These are phyloP conservation scores for Nomada fabriciana DNA, from an alignment of 2,888 invertebrate genomes.

Conservation along the genomic window DNA sequence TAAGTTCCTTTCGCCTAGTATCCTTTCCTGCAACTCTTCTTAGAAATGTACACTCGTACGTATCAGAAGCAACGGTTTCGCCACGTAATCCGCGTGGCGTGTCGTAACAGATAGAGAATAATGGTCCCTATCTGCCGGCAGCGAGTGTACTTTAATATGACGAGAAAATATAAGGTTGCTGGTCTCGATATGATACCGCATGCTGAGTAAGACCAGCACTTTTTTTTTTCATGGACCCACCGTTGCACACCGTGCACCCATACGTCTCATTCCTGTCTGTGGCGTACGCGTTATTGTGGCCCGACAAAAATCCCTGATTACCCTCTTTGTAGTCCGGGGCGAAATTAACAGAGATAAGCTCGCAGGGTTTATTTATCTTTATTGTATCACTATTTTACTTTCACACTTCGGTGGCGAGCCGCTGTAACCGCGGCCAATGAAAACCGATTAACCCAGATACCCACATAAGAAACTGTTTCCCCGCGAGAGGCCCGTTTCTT, in stretches of 20 bases:
- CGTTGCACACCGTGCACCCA: slow-evolving; percentile 18
- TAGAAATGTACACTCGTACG: neutral
- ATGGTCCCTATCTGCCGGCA: slow-evolving; percentile 67
- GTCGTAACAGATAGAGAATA: slow-evolving; percentile 71
- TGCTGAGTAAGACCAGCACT: slow-evolving; percentile 59
- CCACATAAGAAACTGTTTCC: slow-evolving; percentile 47
- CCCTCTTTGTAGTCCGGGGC: slow-evolving; percentile 50
- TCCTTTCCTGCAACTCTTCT: neutral
- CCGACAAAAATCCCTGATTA: slow-evolving; percentile 62
- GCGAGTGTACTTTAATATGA: slow-evolving; percentile 73
- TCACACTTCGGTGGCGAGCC: slow-evolving; percentile 62
- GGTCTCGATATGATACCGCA: slow-evolving; percentile 66
- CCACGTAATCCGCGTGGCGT: slow-evolving; percentile 65
- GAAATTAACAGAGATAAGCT: slow-evolving; percentile 67
- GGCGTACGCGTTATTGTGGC: slow-evolving; percentile 21
- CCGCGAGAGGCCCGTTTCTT: slow-evolving; percentile 26
- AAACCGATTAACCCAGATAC: slow-evolving; percentile 64
- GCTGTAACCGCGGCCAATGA: slow-evolving; percentile 36
- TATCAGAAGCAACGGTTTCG: slow-evolving; percentile 47
- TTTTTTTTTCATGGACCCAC: slow-evolving; percentile 20
- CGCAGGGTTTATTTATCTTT: slow-evolving; percentile 60
- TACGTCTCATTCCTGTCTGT: slow-evolving; percentile 25
- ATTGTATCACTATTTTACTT: slow-evolving; percentile 66
- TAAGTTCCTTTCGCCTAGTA: neutral
- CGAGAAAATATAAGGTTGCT: slow-evolving; percentile 76